phyloP scores from a whole-genome alignment of 2,797 vertebrate species.

The Brotula barbata region DNA sequence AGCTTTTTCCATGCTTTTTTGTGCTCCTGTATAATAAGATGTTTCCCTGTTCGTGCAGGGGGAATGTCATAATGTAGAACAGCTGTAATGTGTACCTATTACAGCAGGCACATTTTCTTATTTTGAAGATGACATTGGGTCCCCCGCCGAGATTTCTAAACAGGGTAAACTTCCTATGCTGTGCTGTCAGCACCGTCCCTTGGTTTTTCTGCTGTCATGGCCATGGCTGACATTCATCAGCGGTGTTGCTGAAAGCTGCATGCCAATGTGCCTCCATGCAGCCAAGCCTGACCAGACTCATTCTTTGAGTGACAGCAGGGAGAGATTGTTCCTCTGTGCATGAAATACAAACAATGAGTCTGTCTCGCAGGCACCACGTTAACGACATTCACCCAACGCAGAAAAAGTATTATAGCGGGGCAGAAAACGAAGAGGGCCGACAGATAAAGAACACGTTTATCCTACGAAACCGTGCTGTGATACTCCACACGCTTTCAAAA shows the following conservation, averaged over 20 bases:
- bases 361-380: conserved; percentile 12
- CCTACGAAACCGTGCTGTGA: too few relatives aligned
- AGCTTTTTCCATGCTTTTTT: too few relatives aligned
- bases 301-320: conserved; percentile 37
- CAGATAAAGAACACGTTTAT: too few relatives aligned
- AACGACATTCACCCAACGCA: conserved; percentile 24
- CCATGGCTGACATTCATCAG: conserved; percentile 31
- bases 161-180: background rate
- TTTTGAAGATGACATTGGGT: too few relatives aligned
- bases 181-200: conserved; percentile 22
- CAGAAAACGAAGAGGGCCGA: too few relatives aligned
- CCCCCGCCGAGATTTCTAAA: too few relatives aligned
- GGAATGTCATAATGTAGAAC: too few relatives aligned
- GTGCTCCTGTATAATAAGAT: too few relatives aligned
- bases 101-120: too few relatives aligned
- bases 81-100: too few relatives aligned
- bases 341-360: conserved; percentile 26
- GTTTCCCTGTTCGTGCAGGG: too few relatives aligned
- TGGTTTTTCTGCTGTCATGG: conserved; percentile 33
- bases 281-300: conserved; percentile 38
- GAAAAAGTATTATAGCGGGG: conserved; percentile 11
- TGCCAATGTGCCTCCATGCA: conserved; percentile 43
- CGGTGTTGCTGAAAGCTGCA: conserved; percentile 37
- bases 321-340: conserved; percentile 11
- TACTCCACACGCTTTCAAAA: too few relatives aligned